Conservation (phyloP, 2,888 invertebrate genomes). For the Drosophila longiperda region DNA sequence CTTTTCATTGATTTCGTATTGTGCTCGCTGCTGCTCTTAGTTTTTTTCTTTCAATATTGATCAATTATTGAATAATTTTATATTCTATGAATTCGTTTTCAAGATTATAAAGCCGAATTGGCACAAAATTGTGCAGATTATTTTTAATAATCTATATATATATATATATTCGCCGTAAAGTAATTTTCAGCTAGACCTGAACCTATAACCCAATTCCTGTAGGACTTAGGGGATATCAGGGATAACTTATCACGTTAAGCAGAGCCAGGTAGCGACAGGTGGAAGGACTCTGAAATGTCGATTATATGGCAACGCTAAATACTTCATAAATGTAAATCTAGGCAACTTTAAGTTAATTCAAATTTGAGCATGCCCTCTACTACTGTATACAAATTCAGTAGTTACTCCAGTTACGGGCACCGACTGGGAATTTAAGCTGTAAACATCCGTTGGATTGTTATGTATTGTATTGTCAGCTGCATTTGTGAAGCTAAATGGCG, state of each 20-base stretch:
- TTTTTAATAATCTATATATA: too few species aligned
- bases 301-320: neutral
- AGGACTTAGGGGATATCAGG: neutral
- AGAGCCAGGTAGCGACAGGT: neutral
- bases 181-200: neutral
- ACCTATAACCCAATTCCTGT: neutral
- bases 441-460: constrained; percentile 28
- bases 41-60: too few species aligned
- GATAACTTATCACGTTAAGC: neutral
- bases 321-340: neutral
- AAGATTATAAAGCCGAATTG: neutral
- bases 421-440: constrained; percentile 5
- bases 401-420: neutral
- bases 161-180: neutral
- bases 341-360: neutral
- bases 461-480: constrained; percentile 30
- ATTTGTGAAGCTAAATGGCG: constrained; percentile 34
- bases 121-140: neutral
- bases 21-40: neutral
- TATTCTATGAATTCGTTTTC: neutral
- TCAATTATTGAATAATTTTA: neutral
- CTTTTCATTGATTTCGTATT: neutral
- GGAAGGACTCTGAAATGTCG: neutral
- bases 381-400: neutral
- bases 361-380: neutral